These are phyloP conservation scores for Paracanthobrama guichenoti DNA, from an alignment of 2,113 vertebrate species.

Conservation along the genomic window DNA sequence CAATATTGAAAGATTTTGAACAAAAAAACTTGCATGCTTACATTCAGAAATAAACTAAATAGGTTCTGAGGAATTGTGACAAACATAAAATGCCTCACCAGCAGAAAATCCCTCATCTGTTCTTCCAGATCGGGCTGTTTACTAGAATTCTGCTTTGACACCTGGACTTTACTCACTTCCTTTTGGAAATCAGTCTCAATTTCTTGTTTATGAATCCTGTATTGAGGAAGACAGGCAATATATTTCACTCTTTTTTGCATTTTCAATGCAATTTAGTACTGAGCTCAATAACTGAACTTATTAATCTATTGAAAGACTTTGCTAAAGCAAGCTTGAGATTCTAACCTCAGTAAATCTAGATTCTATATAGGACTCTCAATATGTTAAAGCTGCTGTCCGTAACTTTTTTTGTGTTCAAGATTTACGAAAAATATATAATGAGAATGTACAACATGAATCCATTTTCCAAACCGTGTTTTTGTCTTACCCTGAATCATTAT, in stretches of 20 bases:
- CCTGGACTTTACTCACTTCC: constrained; percentile 64
- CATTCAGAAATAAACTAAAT: not conserved
- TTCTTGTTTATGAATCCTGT: constrained; percentile 73
- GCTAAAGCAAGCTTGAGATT: not conserved
- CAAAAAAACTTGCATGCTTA: not conserved
- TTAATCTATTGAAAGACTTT: not conserved
- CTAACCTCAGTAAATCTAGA: not conserved
- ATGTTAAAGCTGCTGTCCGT: no score
- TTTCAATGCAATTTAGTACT: not conserved
- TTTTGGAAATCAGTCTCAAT: constrained; percentile 71
- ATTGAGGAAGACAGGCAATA: not conserved
- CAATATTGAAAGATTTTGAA: not conserved
- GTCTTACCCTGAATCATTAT: no score
- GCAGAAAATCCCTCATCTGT: constrained; percentile 74
- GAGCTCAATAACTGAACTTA: not conserved
- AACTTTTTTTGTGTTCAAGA: no score
- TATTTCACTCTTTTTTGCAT: not conserved
- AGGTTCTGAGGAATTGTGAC: not conserved
- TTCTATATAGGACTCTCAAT: not conserved
- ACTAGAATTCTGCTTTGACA: constrained; percentile 57
- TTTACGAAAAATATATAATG: no score
- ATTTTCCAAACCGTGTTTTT: no score
- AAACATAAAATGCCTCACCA: constrained; percentile 57
- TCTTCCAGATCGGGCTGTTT: constrained; percentile 71
- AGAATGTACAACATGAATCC: no score